phyloP scores from a whole-genome alignment of 2,797 vertebrate genomes.

The Peromyscus eremicus region DNA sequence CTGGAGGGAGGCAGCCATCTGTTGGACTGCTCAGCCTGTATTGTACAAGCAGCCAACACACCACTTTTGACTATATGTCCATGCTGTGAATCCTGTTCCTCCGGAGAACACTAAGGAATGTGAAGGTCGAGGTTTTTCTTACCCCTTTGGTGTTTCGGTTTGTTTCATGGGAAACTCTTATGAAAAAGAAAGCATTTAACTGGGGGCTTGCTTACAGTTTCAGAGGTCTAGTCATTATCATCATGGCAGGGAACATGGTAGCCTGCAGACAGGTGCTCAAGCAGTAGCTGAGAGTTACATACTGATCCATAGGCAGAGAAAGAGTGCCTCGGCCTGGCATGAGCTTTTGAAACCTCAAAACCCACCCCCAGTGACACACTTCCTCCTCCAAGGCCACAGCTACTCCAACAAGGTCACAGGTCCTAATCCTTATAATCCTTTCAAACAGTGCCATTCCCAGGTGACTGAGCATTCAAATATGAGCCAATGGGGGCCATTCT shows the following conservation, averaged over 20 bases:
- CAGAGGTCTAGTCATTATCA: neutral
- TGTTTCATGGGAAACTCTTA: constrained; percentile 46
- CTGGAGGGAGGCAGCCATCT: neutral
- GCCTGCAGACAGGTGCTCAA: neutral
- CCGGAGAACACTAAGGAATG: neutral
- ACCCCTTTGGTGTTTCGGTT: neutral
- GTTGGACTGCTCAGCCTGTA: neutral
- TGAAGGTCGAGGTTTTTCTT: constrained; percentile 54
- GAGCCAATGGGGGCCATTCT: neutral
- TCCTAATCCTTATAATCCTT: neutral
- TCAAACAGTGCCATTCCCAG: neutral
- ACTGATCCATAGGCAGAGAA: neutral
- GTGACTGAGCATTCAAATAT: neutral
- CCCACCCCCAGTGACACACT: neutral
- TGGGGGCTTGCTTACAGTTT: neutral
- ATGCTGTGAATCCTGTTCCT: neutral
- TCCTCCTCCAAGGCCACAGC: neutral
- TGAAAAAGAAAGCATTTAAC: neutral
- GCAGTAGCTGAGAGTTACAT: neutral
- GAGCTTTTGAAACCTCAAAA: neutral
- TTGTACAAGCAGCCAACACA: neutral
- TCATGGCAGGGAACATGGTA: neutral
- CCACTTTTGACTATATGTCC: neutral
- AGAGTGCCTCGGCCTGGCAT: neutral
- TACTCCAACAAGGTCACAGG: neutral